These are phyloP conservation scores for Adrianichthys oophorus DNA, from an alignment of 2,797 vertebrate species.

Conservation along the genomic window DNA sequence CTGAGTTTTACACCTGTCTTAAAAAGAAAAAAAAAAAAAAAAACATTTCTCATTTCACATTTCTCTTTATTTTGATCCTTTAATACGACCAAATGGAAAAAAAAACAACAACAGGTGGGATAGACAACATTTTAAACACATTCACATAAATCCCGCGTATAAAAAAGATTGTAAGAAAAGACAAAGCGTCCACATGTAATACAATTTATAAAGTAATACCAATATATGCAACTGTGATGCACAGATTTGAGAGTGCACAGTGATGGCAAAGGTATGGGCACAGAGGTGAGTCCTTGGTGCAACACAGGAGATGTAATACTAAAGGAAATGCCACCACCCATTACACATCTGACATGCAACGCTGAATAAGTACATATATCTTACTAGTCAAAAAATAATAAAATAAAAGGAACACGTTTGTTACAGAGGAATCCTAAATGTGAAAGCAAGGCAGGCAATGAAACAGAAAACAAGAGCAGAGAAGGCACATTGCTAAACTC, in stretches of 20 bases:
- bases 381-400: constrained; percentile 28
- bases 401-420: constrained; percentile 31
- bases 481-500: constrained; percentile 52
- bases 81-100: constrained; percentile 71
- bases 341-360: constrained; percentile 60
- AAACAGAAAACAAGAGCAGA: constrained; percentile 32
- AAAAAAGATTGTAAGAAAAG: constrained; percentile 64
- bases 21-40: constrained; percentile 20
- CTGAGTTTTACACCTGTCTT: too few relatives aligned
- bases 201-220: constrained; percentile 45
- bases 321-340: constrained; percentile 40
- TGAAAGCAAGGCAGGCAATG: constrained; percentile 38
- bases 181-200: constrained; percentile 54
- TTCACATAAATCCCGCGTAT: constrained; percentile 75
- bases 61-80: constrained; percentile 61
- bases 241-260: constrained; percentile 41
- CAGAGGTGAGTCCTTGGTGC: constrained; percentile 37
- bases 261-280: constrained; percentile 39
- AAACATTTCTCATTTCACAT: not conserved
- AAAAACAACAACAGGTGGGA: constrained; percentile 20
- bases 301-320: constrained; percentile 63
- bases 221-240: constrained; percentile 48
- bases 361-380: constrained; percentile 35
- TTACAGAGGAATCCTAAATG: constrained; percentile 40
- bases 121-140: constrained; percentile 67